Evolutionary conservation across 92 coral and sea anemone genomes (phyloP), one percentile per base, ranked within the genome.

Genomic region (Parazoanthus swiftii): DNA sequence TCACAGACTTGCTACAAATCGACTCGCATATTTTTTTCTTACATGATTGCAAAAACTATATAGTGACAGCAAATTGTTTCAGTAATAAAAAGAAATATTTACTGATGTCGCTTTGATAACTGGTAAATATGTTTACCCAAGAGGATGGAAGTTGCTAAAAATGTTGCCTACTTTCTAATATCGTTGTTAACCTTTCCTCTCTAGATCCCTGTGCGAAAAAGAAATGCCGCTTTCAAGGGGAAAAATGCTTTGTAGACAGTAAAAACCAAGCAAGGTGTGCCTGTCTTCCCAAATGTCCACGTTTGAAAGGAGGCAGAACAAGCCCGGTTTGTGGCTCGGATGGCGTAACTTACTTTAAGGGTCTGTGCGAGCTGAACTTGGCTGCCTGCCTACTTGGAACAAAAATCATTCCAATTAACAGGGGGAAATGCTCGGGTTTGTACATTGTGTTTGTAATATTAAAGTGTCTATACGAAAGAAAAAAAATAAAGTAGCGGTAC

Each of bases 231-330:
- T 81, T 79, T 58, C 95, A 94, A 85, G 95, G 95, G 23, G 94
- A 93, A 72, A 36, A 86, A 33, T 95, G 95, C 59, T 89, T 93
- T 3, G 81, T 86, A 37, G 90, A 90, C 75, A 88, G 79, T 23
- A 51, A 63, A 20, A 89, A 92, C 78, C 74, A 59, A 21, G 85
- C 94, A 25, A 91, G 91, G 33, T 95, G 98, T 21, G 78, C 82
- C n/a, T 95, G 98, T 65, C 92, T 91, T 2, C 94, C 94, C 72
- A 86, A 88, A 21, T 95, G 98, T 88, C 91, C 92, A 20, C 83
- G 25, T 39, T 59, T 44, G 78, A 46, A 43, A 26, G 84, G 83
- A 20, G 70, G 79, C 21, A 29, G 77, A 46, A 54, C 91, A 20
- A 73, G 90, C 33, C 75, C 43, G 8, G 93, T 93, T 11, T 95